Percentiles rank a stretch among this genome's conserved stretches.
Conservation (phyloP, 2,113 vertebrate genomes). For the Muscicapa adusta region DNA sequence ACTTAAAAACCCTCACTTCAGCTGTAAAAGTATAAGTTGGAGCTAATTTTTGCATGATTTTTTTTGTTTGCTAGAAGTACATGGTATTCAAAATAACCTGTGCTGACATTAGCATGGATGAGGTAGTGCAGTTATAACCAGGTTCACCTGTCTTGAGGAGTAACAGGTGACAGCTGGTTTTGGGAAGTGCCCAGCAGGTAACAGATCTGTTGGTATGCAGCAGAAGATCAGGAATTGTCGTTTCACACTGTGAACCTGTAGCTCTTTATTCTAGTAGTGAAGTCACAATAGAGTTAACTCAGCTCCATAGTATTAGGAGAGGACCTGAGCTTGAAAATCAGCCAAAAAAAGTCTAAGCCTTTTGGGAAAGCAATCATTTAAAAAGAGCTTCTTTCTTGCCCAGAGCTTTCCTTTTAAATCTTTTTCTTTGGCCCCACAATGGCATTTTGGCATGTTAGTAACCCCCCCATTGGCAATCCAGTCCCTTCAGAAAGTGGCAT, state of each 20-base stretch:
- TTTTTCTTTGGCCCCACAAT: background rate
- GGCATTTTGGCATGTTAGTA: background rate
- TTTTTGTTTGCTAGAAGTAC: background rate
- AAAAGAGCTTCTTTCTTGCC: background rate
- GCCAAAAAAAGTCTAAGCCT: background rate
- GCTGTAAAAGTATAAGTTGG: background rate
- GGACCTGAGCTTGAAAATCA: background rate
- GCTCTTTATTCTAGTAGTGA: background rate
- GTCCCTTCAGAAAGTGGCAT: background rate
- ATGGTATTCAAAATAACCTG: background rate
- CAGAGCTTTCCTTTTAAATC: background rate
- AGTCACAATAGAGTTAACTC: background rate
- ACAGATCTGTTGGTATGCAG: background rate
- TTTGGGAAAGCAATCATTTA: background rate
- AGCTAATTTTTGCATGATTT: accelerated
- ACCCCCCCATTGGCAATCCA: background rate
- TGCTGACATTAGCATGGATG: background rate
- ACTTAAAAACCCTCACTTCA: background rate
- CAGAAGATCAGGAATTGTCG: background rate
- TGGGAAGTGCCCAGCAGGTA: background rate
- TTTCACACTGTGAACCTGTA: background rate
- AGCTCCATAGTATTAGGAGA: background rate
- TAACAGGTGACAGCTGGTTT: background rate
- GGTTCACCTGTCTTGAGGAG: background rate
- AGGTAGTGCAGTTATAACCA: background rate